phyloP scores from a whole-genome alignment of 2,888 invertebrate genomes.

The Hoplodrina blanda region DNA sequence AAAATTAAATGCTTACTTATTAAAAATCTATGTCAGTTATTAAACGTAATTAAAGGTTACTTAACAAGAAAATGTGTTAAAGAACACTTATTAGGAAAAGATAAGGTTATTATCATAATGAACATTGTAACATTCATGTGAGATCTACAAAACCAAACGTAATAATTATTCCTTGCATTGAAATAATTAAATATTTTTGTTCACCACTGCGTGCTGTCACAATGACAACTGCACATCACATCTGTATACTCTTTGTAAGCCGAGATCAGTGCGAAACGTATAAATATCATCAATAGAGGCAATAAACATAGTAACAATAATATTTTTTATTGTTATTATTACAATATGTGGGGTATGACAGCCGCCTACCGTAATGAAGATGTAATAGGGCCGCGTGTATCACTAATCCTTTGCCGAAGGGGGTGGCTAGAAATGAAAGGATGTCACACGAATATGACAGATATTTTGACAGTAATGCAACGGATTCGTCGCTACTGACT shows the following conservation, averaged over 20 bases:
- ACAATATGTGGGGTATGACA: constrained; percentile 80
- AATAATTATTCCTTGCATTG: neutral
- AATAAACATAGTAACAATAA: constrained; percentile 86
- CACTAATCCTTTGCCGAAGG: constrained; percentile 87
- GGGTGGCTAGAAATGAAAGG: constrained; percentile 86
- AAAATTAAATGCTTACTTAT: neutral
- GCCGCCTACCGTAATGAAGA: constrained; percentile 90
- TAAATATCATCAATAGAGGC: constrained; percentile 85
- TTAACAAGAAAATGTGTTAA: no score
- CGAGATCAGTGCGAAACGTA: constrained; percentile 84
- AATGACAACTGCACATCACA: constrained; percentile 64
- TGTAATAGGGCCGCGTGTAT: constrained; percentile 87
- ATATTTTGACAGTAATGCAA: constrained; percentile 90
- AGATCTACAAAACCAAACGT: no score
- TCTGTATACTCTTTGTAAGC: constrained; percentile 78
- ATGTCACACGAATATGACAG: constrained; percentile 90
- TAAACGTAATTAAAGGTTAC: neutral
- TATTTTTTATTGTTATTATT: constrained; percentile 84
- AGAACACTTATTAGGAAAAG: neutral
- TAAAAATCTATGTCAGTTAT: neutral
- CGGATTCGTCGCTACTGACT: constrained; percentile 76
- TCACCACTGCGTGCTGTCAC: constrained; percentile 57
- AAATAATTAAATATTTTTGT: constrained; percentile 41
- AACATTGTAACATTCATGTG: neutral
- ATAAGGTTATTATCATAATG: constrained; percentile 1